Base-by-base conservation (phyloP, 1,140 invertebrate genomes). In the Euglossa dilemma region DNA sequence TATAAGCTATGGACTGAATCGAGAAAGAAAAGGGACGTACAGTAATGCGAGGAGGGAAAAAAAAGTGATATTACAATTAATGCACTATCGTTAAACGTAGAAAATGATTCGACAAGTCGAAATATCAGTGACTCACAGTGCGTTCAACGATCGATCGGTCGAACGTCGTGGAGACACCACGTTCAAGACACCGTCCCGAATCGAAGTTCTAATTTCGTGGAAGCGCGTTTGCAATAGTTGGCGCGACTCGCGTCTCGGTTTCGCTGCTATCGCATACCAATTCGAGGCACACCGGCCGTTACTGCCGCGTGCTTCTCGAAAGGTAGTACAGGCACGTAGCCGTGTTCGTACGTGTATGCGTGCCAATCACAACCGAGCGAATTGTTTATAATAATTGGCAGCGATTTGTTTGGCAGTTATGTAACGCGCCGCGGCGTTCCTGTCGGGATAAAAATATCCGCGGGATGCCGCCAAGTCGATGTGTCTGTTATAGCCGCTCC, bases 351-450 rank as follows among this genome's bases (percentile, higher is more conserved):
- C 25, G 47, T 52, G 28, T 20, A 23, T 77, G 43, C 56, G 79
- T 87, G 84, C 84, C 87, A 86, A 88, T 89, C 87, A 79, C 61
- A 52, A 57, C 59, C 52, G 64, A 66, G 14, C 25, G 47, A 12
- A 87, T 93, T 93, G 90, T 93, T 93, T 93, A 93, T 93, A 91
- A 91, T 90, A 93, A 93, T 93, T 92, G 89, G 91, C 92, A 91
- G 84, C 79, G 76, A 91, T 91, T 92, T 93, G 85, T 90, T 91
- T 87, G 85, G 80, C 76, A 75, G 80, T 94, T 94, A 93, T 85
- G 88, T 93, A 94, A 94, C 77, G 47, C 57, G 64, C 66, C 72
- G 81, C 86, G 80, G 81, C 85, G 80, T 92, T 92, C 92, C 91
- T 92, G 92, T 92, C 66, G 81, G 72, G 80, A 87, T 89, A 76